Evolutionary conservation across 1,140 invertebrate species (phyloP).

Genomic region (Neoseiulus cucumeris): DNA sequence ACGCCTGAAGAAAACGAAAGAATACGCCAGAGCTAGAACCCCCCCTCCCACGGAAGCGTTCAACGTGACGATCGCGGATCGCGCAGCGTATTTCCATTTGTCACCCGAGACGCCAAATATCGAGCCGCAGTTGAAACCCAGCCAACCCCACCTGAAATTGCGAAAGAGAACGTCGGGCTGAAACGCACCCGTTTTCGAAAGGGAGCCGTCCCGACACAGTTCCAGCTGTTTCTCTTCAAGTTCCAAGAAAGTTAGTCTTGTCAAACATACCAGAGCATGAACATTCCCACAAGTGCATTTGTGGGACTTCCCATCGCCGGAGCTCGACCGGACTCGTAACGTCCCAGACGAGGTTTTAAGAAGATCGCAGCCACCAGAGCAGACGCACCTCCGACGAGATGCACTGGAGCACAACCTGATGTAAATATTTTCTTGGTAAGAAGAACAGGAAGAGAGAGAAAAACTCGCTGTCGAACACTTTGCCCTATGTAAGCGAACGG

Average conservation of each 20-base stretch:
- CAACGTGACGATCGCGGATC: slow-evolving; percentile 27
- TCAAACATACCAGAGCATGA: slow-evolving; percentile 55
- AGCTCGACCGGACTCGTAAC: slow-evolving; percentile 54
- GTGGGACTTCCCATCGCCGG: slow-evolving; percentile 64
- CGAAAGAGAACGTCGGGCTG: neutral
- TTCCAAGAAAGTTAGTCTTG: slow-evolving; percentile 2
- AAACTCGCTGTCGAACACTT: neutral
- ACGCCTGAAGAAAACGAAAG: slow-evolving; percentile 35
- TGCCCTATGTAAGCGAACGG: neutral
- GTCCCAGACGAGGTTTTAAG: slow-evolving; percentile 61
- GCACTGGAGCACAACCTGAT: slow-evolving; percentile 39
- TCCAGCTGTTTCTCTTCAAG: neutral
- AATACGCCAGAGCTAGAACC: slow-evolving; percentile 17
- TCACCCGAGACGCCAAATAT: slow-evolving; percentile 41
- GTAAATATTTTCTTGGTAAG: neutral
- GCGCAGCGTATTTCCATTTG: slow-evolving; percentile 65
- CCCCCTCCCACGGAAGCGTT: slow-evolving; percentile 20
- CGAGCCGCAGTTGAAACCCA: slow-evolving; percentile 70
- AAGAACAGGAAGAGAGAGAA: neutral
- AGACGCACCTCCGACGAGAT: slow-evolving; percentile 54
- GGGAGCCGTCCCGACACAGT: no score
- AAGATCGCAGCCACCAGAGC: slow-evolving; percentile 70
- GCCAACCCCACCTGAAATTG: slow-evolving; percentile 52
- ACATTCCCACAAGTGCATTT: slow-evolving; percentile 72
- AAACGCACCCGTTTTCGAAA: no score